Evolutionary conservation across 2,888 invertebrate species (phyloP).

Genomic region (Drosophila leonis): DNA sequence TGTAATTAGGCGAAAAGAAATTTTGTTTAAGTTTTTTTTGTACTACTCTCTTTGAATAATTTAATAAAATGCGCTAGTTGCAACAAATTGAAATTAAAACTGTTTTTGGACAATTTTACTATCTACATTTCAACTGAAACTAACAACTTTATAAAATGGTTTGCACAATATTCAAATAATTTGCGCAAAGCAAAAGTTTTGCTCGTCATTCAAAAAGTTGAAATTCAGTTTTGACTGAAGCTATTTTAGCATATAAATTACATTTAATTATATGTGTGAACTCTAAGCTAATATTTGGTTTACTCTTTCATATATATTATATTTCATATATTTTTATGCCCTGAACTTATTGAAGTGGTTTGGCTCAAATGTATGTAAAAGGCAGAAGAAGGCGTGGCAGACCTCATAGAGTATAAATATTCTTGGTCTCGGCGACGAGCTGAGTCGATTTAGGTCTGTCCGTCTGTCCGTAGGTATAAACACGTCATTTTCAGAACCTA

Average conservation of each 20-base stretch:
- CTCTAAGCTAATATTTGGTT: background rate
- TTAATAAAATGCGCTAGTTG: conserved; percentile 68
- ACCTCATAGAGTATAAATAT: too few species aligned
- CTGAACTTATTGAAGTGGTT: too few species aligned
- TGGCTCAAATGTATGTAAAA: too few species aligned
- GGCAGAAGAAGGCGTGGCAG: too few species aligned
- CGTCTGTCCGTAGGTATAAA: too few species aligned
- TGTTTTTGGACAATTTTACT: background rate
- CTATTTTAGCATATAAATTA: background rate
- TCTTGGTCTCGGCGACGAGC: too few species aligned
- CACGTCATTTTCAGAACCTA: too few species aligned
- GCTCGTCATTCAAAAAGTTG: background rate
- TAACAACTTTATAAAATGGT: too few species aligned
- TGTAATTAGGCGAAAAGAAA: conserved; percentile 36
- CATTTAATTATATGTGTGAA: background rate
- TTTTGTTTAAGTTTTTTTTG: conserved; percentile 67
- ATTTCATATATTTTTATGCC: background rate
- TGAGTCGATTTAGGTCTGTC: too few species aligned
- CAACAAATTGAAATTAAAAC: conserved; percentile 47
- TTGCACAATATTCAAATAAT: background rate
- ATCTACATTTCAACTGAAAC: too few species aligned
- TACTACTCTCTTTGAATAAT: conserved; percentile 63
- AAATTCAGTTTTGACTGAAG: background rate
- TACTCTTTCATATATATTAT: background rate
- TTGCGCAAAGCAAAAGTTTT: background rate